phyloP scores from a whole-genome alignment of 2,888 invertebrate genomes.

The Mylabris sibirica region DNA sequence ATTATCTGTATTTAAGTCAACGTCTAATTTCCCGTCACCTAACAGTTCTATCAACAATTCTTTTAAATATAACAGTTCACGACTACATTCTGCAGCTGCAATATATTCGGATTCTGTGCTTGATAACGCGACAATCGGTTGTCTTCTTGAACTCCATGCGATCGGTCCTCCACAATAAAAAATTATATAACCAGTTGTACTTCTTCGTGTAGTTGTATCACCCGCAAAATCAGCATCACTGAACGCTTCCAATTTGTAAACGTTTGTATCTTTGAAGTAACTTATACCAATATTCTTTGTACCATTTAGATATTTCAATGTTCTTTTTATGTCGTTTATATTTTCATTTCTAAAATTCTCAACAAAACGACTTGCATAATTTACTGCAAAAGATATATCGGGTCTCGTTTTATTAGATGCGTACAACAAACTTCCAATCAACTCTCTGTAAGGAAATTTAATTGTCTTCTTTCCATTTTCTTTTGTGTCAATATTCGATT shows the following conservation, averaged over 20 bases:
- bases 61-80: neutral
- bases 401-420: constrained; percentile 36
- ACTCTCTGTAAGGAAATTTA: constrained; percentile 38
- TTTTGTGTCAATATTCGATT: neutral
- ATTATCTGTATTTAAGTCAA: constrained; percentile 17
- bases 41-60: neutral
- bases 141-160: constrained; percentile 46
- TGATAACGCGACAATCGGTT: constrained; percentile 43
- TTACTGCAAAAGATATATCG: constrained; percentile 42
- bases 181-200: constrained; percentile 45
- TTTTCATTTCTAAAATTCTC: constrained; percentile 20
- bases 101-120: constrained; percentile 51
- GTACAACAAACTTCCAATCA: constrained; percentile 41
- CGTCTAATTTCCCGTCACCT: neutral
- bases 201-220: constrained; percentile 35
- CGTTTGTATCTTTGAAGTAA: neutral
- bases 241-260: neutral
- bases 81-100: constrained; percentile 30
- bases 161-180: constrained; percentile 41
- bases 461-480: neutral
- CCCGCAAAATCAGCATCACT: constrained; percentile 30
- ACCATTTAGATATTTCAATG: constrained; percentile 25
- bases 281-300: constrained; percentile 13
- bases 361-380: constrained; percentile 36
- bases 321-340: constrained; percentile 26